These are phyloP conservation scores for Epinotia ramella DNA, from an alignment of 2,888 invertebrate species.

Conservation along the genomic window DNA sequence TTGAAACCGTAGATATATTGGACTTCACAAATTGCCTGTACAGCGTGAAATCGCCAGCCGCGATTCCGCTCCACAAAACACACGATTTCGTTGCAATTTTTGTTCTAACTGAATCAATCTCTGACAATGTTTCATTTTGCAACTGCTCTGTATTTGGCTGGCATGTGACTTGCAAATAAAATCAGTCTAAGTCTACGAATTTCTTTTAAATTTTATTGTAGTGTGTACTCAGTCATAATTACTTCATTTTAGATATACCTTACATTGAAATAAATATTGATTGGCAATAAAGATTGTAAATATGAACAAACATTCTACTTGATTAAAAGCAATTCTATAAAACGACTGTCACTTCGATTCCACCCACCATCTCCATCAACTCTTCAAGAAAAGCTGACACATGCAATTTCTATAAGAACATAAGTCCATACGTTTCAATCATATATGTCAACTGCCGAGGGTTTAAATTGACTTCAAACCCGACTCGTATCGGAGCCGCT, in stretches of 20 bases:
- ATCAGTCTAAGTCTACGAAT: background rate
- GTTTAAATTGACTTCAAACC: background rate
- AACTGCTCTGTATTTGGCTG: background rate
- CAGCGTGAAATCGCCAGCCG: slow-evolving; percentile 28
- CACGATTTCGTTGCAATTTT: slow-evolving; percentile 14
- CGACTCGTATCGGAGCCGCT: slow-evolving; percentile 11
- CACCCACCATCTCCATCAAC: slow-evolving; percentile 22
- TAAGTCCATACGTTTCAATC: slow-evolving; percentile 54
- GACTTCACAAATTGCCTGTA: slow-evolving; percentile 15
- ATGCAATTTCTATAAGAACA: slow-evolving; percentile 58
- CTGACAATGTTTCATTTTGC: slow-evolving; percentile 10
- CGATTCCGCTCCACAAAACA: background rate
- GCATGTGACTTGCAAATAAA: background rate
- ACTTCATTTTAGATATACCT: too few relatives aligned
- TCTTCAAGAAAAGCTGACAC: slow-evolving; percentile 40
- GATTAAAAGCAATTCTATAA: slow-evolving; percentile 4
- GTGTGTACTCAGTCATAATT: too few relatives aligned
- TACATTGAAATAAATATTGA: too few relatives aligned
- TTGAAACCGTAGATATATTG: background rate
- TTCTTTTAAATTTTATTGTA: background rate
- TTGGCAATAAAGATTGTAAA: background rate
- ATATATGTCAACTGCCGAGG: slow-evolving; percentile 47
- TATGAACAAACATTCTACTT: background rate
- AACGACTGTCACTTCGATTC: slow-evolving; percentile 26
- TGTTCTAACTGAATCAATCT: background rate